These are phyloP conservation scores for Gymnodraco acuticeps DNA, from an alignment of 2,797 vertebrate species.

Conservation along the genomic window DNA sequence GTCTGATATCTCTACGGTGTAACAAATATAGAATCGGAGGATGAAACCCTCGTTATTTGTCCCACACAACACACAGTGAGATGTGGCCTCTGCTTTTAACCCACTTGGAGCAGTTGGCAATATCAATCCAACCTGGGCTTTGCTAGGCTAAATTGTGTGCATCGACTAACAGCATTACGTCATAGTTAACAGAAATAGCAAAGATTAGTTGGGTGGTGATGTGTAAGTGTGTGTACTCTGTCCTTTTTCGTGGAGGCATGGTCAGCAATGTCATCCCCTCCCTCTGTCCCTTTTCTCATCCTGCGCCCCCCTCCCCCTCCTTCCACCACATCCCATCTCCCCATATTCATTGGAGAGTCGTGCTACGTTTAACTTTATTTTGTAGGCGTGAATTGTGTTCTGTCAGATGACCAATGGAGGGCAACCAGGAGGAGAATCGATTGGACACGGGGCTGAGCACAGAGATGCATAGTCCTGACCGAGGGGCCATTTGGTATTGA, in stretches of 20 bases:
- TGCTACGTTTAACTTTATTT: conserved; percentile 59
- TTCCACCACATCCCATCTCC: conserved; percentile 11
- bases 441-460: conserved; percentile 50
- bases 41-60: too few species aligned
- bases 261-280: background rate
- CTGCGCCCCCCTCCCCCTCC: background rate
- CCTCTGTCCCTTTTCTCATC: background rate
- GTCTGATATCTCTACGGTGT: background rate
- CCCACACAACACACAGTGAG: too few species aligned
- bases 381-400: conserved; percentile 51
- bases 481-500: conserved; percentile 58
- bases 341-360: conserved; percentile 35
- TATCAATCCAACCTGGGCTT: background rate
- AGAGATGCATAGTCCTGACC: conserved; percentile 49
- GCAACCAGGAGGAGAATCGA: conserved; percentile 65
- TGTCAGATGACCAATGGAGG: conserved; percentile 59
- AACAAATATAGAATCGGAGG: background rate
- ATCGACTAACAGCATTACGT: background rate
- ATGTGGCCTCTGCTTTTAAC: too few species aligned
- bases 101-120: too few species aligned
- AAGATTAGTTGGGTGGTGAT: background rate
- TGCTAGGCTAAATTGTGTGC: background rate
- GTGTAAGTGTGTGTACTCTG: background rate
- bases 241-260: background rate
- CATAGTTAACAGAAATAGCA: background rate